Evolutionary conservation across 2,888 invertebrate genomes (phyloP), one percentile per base, ranked within the genome.

Genomic region (Drosophila macrospina): DNA sequence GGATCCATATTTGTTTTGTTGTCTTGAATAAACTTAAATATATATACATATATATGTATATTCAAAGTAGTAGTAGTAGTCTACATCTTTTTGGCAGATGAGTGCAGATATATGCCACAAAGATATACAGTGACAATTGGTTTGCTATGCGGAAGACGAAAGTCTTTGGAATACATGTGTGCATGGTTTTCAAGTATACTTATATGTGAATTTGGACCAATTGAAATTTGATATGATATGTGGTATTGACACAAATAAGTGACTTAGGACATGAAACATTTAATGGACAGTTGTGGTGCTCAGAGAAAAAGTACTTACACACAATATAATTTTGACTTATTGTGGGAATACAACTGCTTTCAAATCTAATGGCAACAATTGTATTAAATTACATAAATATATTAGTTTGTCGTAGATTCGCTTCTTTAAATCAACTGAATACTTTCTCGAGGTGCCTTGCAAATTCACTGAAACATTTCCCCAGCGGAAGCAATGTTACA

Each of bases 131-230:
- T 64, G 54, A 69, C 64, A 81, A 71, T 71, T 61, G 70, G 56
- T 67, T 28, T 72, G 50, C 47, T 73, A 76, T 78, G 63, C 82
- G 85, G 81, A 81, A 85, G 79, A 73, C 70, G 78, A 73, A 28
- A 54, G 50, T 50, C 45, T 51, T 52, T 32, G 51, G 28, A 24
- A 13, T 45, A 42, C 47, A 39, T 36, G 28, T 37, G 10, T 51
- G 13, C 41, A 28, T 60, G 8, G 30, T 52, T 15, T 24, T 26
- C 51, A 72, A 52, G 65, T 47, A 26, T 26, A 32, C 37, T 71
- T 54, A 11, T 28, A 10, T 28, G 59, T 61, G 45, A 73, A 59
- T 47, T 60, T 64, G 57, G 61, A 48, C 50, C 28, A 72, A 76
- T 69, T 67, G 37, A 66, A 62, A 74, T 62, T 73, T 59, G 55